phyloP scores from a whole-genome alignment of 2,797 vertebrate species.

The Cyprinella venusta region DNA sequence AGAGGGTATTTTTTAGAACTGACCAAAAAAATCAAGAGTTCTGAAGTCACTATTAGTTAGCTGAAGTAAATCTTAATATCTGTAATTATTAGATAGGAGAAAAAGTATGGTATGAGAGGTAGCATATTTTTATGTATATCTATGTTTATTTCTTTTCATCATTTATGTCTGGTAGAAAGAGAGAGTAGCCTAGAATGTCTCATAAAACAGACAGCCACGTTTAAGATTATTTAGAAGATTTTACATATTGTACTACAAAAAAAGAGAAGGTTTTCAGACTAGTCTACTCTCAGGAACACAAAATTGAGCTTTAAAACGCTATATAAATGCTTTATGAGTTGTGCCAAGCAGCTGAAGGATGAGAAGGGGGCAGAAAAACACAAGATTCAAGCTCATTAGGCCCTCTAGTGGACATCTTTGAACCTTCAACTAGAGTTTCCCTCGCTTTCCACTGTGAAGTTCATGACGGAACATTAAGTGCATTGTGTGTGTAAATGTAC shows the following conservation, averaged over 20 bases:
- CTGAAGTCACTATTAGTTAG: background rate
- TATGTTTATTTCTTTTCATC: background rate
- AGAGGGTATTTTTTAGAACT: background rate
- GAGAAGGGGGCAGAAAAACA: background rate
- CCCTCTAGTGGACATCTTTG: conserved; percentile 56
- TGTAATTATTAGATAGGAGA: background rate
- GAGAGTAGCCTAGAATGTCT: background rate
- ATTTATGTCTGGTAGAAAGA: background rate
- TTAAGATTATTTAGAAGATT: background rate
- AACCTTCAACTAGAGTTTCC: background rate
- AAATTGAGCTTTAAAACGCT: background rate
- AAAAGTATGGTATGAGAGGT: background rate
- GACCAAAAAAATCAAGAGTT: too few relatives aligned
- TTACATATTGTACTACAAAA: background rate
- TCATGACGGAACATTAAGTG: background rate
- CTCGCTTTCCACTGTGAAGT: background rate
- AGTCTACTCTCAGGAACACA: background rate
- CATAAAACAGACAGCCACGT: background rate
- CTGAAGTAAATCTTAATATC: background rate
- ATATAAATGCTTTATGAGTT: conserved; percentile 26
- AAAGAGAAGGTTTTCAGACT: background rate
- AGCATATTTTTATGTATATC: background rate
- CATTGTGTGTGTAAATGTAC: background rate
- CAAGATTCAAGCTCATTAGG: conserved; percentile 38
- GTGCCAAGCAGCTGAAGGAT: background rate